phyloP scores from a whole-genome alignment of 2,797 vertebrate genomes.

The Microhierax caerulescens region DNA sequence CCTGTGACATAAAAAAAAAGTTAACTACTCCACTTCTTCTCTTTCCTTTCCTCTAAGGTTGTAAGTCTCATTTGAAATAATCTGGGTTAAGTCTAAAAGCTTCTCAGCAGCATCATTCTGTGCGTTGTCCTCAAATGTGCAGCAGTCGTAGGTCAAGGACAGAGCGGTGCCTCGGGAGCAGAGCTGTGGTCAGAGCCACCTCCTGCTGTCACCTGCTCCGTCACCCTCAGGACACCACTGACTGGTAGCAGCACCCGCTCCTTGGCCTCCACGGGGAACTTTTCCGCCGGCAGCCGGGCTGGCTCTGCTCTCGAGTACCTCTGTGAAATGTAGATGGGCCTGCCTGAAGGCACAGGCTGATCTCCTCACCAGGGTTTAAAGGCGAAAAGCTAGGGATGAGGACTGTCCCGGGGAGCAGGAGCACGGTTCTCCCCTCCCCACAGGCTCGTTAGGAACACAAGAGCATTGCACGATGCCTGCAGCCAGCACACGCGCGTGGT shows the following conservation, averaged over 20 bases:
- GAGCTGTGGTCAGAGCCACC: not conserved
- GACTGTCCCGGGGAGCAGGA: not conserved
- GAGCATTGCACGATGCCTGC: not conserved
- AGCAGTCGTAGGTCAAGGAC: fast-evolving
- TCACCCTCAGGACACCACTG: not conserved
- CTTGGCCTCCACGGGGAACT: not conserved
- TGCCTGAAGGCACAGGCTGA: not conserved
- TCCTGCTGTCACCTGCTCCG: fast-evolving
- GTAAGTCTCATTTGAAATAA: not conserved
- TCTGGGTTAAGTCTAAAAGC: not conserved
- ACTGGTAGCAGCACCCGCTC: fast-evolving
- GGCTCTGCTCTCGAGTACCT: not conserved
- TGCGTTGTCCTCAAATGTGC: not conserved
- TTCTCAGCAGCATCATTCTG: not conserved
- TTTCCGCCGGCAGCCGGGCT: not conserved
- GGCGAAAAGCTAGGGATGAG: not conserved
- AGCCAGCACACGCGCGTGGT: not conserved
- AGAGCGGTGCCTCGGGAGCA: not conserved
- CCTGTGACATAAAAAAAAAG: not conserved
- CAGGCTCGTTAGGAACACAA: not conserved
- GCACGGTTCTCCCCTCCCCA: not conserved
- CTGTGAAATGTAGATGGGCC: conserved; percentile 26
- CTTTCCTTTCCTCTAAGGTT: not conserved
- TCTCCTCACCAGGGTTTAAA: not conserved
- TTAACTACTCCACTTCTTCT: not conserved